Percentiles rank a stretch among this genome's conserved stretches.
These are phyloP conservation scores for Illadopsis cleaveri DNA, from an alignment of 2,113 vertebrate species.

Conservation along the genomic window DNA sequence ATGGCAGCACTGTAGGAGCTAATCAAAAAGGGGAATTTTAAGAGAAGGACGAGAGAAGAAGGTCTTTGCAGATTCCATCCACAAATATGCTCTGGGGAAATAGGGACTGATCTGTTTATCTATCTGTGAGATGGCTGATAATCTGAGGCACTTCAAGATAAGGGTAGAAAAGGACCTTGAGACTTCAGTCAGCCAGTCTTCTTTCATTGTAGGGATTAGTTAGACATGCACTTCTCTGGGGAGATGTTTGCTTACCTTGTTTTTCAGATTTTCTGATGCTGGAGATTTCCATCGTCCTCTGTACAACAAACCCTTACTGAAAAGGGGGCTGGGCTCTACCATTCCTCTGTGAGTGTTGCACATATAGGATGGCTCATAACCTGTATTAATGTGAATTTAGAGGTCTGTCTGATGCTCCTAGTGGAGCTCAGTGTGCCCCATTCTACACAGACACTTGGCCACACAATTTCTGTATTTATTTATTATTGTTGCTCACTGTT, in stretches of 20 bases:
- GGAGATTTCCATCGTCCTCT: not conserved
- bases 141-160: not conserved
- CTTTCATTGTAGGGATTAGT: not conserved
- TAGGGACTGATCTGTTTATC: not conserved
- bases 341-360: not conserved
- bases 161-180: constrained; percentile 30
- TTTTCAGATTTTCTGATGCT: not conserved
- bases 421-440: not conserved
- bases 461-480: not conserved
- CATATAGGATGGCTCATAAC: not conserved
- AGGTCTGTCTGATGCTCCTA: not conserved
- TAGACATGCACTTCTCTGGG: not conserved
- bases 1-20: not conserved
- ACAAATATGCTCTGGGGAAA: not conserved
- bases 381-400: not conserved
- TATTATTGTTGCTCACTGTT: not conserved
- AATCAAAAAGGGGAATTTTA: not conserved
- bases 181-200: not conserved
- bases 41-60: not conserved
- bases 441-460: not conserved
- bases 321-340: not conserved
- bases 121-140: not conserved
- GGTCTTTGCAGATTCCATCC: not conserved
- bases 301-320: not conserved
- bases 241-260: constrained; percentile 23